Percentiles rank a stretch among this genome's conserved stretches.
Evolutionary conservation across 2,888 invertebrate genomes (phyloP).

Genomic region (Cephus nigrinus): DNA sequence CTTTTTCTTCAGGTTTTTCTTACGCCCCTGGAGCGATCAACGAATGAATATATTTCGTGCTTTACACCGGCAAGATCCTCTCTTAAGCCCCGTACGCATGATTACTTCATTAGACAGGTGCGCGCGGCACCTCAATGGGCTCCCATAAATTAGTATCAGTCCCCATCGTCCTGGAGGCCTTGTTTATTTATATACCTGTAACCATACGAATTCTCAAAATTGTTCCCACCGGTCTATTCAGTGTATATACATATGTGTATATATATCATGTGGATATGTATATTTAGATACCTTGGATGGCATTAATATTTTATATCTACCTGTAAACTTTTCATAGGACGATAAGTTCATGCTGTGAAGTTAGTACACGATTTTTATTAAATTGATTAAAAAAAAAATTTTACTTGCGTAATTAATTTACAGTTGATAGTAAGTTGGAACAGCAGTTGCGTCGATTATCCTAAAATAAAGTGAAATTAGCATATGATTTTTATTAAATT

Average conservation of each 20-base stretch:
- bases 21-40: not conserved
- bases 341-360: not conserved
- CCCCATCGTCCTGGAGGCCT: not conserved
- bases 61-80: not conserved
- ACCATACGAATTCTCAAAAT: not conserved
- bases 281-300: not conserved
- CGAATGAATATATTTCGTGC: not conserved
- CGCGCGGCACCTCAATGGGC: slow-evolving; percentile 14
- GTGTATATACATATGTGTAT: too few relatives aligned
- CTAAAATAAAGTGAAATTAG: not conserved
- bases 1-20: slow-evolving; percentile 12
- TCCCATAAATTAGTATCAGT: slow-evolving; percentile 7
- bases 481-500: not conserved
- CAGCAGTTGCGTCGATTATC: too few relatives aligned
- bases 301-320: not conserved
- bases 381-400: not conserved
- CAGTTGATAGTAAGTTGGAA: too few relatives aligned
- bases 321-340: not conserved
- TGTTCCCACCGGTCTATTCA: not conserved
- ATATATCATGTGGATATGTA: not conserved
- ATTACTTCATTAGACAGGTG: slow-evolving; percentile 46
- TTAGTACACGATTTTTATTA: not conserved
- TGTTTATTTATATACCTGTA: not conserved
- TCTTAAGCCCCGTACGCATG: slow-evolving; percentile 7
- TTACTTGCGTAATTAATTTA: not conserved